A percentile compares a stretch with the other conserved stretches of the same genome.
Conservation (phyloP, 2,797 vertebrate genomes). For the Urophycis tenuis region DNA sequence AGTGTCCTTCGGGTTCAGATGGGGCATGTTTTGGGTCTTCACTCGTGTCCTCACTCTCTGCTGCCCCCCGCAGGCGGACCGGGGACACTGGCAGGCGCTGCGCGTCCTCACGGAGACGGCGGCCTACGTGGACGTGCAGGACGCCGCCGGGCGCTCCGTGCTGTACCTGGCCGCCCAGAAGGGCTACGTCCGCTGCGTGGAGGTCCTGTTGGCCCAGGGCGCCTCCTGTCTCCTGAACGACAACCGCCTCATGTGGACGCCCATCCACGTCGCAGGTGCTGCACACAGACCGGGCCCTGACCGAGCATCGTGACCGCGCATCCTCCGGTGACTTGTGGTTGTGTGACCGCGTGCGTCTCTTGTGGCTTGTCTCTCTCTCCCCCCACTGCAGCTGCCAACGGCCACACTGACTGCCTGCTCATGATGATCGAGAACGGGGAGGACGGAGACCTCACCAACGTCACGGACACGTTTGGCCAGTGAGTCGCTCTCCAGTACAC, state of each 20-base stretch:
- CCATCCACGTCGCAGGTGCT: conserved; percentile 91
- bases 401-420: conserved; percentile 89
- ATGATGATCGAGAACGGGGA: conserved; percentile 91
- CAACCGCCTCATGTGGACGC: conserved; percentile 86
- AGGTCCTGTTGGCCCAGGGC: conserved; percentile 88
- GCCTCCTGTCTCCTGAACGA: conserved; percentile 89
- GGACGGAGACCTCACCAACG: conserved; percentile 82
- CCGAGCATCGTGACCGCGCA: too few species aligned
- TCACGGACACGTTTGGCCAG: conserved; percentile 88
- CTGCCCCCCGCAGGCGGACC: conserved; percentile 77
- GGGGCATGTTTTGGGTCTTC: too few species aligned
- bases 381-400: conserved; percentile 84
- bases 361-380: not conserved
- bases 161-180: conserved; percentile 89
- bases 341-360: not conserved
- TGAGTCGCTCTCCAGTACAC: conserved; percentile 64
- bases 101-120: conserved; percentile 90
- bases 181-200: conserved; percentile 85
- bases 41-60: not conserved
- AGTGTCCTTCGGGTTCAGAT: too few species aligned
- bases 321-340: too few species aligned
- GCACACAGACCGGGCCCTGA: not conserved
- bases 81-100: conserved; percentile 93
- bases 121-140: conserved; percentile 90
- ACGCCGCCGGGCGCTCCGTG: conserved; percentile 86